Evolutionary conservation across 2,888 invertebrate species (phyloP), one percentile per base, ranked within the genome.

Genomic region (Leuctra nigra): DNA sequence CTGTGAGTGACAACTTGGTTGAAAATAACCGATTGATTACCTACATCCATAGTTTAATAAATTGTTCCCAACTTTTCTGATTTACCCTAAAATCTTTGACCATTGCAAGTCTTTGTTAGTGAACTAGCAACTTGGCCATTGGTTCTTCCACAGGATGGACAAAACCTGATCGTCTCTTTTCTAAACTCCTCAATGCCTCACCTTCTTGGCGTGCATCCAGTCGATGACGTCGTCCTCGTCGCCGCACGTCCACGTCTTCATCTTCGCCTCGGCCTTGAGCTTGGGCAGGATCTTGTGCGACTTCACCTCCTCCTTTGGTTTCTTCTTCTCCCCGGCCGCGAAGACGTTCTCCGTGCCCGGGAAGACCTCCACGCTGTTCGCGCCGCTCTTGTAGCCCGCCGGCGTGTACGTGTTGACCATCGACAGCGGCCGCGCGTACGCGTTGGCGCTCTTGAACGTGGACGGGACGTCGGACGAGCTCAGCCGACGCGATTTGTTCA

Each of bases 181-280:
- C n/a, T n/a, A n/a, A n/a, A n/a, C n/a, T n/a, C n/a, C n/a, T n/a
- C 35, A 47, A 52, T n/a, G 56, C 56, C 24, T 62, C 53, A 33
- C 61, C 62, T 59, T 60, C 55, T 23, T 33, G 2, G 24, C 39
- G 29, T 47, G 14, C 11, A 44, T n/a, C 71, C 74, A 77, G 60
- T 77, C 77, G 20, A 59, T 57, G 61, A 79, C 79, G 58, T 82
- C 81, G 57, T 82, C 81, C 25, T 76, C 75, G 39, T 76, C 74
- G 23, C 78, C 78, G 65, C 76, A 75, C 2, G 74, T 38, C 58
- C 59, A 61, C 4, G 59, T 14, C 33, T 84, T 85, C 16, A 69
- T 67, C 60, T 83, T 84, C 0, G 81, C 80, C 67, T 86, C 86
- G 0, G 86, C 86, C 71, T 84, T 86, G 47, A 86, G 68, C 68